Conservation (phyloP, 1,140 invertebrate genomes). For the Drosophila auraria region DNA sequence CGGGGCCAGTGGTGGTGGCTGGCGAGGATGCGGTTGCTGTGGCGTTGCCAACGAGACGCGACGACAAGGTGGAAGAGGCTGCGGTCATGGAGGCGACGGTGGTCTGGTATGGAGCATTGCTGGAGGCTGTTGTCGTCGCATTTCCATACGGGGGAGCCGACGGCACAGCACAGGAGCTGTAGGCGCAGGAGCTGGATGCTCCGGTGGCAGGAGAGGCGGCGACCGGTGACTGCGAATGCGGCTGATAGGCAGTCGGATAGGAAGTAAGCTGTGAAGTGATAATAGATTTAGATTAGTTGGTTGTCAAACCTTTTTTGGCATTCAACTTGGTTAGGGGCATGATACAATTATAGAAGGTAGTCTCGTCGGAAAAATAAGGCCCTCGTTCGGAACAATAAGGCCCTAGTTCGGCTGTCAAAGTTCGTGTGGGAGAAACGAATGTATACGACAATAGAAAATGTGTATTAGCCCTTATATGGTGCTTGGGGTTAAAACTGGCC, state of each 20-base stretch:
- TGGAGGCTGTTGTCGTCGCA: conserved; percentile 78
- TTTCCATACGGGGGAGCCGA: conserved; percentile 75
- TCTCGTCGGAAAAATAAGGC: too few species aligned
- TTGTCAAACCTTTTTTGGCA: too few species aligned
- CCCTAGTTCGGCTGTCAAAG: too few species aligned
- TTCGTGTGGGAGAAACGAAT: too few species aligned
- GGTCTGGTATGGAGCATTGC: conserved; percentile 76
- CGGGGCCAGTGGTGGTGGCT: background rate
- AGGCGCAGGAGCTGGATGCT: conserved; percentile 41
- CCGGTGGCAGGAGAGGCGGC: conserved; percentile 16
- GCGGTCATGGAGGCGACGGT: conserved; percentile 61
- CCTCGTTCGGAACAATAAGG: too few species aligned
- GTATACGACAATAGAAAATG: too few species aligned
- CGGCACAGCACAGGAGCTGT: conserved; percentile 78
- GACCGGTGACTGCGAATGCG: conserved; percentile 34
- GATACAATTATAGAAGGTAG: too few species aligned
- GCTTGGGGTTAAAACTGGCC: too few species aligned
- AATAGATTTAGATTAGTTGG: background rate
- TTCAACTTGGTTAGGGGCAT: too few species aligned
- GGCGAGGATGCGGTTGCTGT: conserved; percentile 26
- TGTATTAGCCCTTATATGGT: too few species aligned
- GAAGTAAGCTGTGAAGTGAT: conserved; percentile 48
- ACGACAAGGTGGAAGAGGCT: conserved; percentile 37
- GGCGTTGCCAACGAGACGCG: conserved; percentile 33
- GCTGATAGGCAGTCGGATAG: conserved; percentile 56